These are phyloP conservation scores for Coelogynopora nodosa DNA, from an alignment of 2,888 invertebrate genomes.

Conservation along the genomic window DNA sequence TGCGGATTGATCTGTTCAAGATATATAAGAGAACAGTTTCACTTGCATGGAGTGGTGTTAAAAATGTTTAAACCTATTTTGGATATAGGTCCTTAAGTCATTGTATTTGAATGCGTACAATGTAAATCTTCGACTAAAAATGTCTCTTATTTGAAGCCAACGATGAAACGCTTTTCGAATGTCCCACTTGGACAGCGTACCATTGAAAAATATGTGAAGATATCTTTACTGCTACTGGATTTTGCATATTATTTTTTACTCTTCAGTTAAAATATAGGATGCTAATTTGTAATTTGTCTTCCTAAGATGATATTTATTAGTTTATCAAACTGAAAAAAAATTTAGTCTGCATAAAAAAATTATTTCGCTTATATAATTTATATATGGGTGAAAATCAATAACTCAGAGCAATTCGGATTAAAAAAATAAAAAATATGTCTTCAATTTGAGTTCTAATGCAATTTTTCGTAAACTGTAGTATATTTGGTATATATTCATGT, in stretches of 20 bases:
- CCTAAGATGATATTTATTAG: too few relatives aligned
- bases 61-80: not conserved
- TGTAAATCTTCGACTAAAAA: not conserved
- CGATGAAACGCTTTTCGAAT: not conserved
- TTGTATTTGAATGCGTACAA: not conserved
- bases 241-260: too few relatives aligned
- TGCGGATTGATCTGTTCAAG: not conserved
- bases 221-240: too few relatives aligned
- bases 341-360: too few relatives aligned
- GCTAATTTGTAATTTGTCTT: too few relatives aligned
- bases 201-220: too few relatives aligned
- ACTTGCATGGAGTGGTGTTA: not conserved
- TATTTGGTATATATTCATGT: not conserved
- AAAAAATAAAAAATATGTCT: not conserved
- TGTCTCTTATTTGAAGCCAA: not conserved
- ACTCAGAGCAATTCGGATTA: not conserved
- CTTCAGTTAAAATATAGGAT: too few relatives aligned
- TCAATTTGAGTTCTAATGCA: not conserved
- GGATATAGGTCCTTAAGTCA: not conserved
- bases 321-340: too few relatives aligned
- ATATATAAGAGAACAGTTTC: conserved; percentile 1
- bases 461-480: not conserved
- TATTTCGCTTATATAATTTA: too few relatives aligned
- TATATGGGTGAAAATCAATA: not conserved
- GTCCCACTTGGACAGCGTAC: too few relatives aligned